Conservation (phyloP, 2,113 vertebrate species). For the Suncus etruscus region DNA sequence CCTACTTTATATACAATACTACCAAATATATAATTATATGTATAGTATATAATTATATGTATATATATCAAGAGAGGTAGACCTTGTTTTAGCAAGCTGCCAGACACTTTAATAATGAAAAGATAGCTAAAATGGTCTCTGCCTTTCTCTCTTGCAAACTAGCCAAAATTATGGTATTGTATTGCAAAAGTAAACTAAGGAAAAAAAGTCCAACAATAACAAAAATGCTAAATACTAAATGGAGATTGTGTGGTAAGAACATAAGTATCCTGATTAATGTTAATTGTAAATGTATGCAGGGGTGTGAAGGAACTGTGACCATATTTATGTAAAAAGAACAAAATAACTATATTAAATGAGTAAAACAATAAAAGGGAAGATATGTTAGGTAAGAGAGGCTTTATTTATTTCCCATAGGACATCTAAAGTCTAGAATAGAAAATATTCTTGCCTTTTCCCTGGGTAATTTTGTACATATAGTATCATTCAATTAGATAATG, state of each 20-base stretch:
- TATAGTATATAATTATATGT: too few relatives aligned
- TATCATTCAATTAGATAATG: background rate
- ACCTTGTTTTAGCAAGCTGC: background rate
- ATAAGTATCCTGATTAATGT: too few relatives aligned
- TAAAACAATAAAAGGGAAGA: background rate
- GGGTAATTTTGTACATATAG: background rate
- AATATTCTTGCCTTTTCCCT: background rate
- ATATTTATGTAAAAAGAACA: background rate
- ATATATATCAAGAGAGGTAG: too few relatives aligned
- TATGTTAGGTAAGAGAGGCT: background rate
- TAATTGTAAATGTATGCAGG: background rate
- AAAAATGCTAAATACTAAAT: background rate
- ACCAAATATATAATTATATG: too few relatives aligned
- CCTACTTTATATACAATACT: background rate
- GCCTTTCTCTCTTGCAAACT: background rate
- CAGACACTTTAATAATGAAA: background rate
- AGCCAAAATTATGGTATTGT: background rate
- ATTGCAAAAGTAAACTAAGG: background rate
- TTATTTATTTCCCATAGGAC: background rate
- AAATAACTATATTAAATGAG: background rate
- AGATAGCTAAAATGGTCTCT: background rate
- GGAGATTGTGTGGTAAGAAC: background rate
- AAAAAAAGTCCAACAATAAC: too few relatives aligned
- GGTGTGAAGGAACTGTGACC: too few relatives aligned
- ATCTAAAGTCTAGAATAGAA: background rate